Evolutionary conservation across 2,113 vertebrate species (phyloP), one percentile per base, ranked within the genome.

Genomic region (Periophthalmodon schlosseri): DNA sequence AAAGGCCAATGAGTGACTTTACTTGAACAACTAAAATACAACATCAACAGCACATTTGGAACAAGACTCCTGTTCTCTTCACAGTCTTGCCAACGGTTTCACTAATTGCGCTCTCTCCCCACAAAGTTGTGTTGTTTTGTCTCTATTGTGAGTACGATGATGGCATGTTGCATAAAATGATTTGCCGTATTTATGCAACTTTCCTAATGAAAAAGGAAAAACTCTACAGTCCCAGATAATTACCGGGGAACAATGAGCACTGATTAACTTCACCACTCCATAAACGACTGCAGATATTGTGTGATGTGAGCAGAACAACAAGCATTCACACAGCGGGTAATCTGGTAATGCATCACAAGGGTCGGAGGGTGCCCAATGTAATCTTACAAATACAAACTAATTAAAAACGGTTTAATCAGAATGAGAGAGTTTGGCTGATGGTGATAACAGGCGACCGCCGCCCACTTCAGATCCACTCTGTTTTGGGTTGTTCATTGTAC

Each of bases 201-300:
- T 67, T 61, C 28, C 69, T 75, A 69, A 70, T 83, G 68, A 65
- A 1, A 13, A 69, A 70, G 75, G 50, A 65, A 44, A 2, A 16
- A 65, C 52, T 5, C 36, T 52, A 50, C 58, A 0, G 7, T 34
- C 54, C 20, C 39, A 72, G 68, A 78, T 69, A 69, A 75, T 82
- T 72, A 61, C 28, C 23, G 34, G 2, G 49, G 57, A 69, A 69
- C 68, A 74, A 49, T 69, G 46, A 69, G 68, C 66, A 36, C 20
- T 72, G 69, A 77, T 77, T 68, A 77, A 74, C 0, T 65, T 65
- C 63, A 39, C 63, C 34, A 58, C 39, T 23, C 58, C 61, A 0
- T 9, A 60, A 68, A 9, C 0, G 28, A 67, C 24, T 6, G 44
- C 23, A 47, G 44, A 14, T 77, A 12, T 71, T 12, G 74, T 68